Evolutionary conservation across 2,888 invertebrate genomes (phyloP).

Genomic region (Sinopyrophorus schimmeli): DNA sequence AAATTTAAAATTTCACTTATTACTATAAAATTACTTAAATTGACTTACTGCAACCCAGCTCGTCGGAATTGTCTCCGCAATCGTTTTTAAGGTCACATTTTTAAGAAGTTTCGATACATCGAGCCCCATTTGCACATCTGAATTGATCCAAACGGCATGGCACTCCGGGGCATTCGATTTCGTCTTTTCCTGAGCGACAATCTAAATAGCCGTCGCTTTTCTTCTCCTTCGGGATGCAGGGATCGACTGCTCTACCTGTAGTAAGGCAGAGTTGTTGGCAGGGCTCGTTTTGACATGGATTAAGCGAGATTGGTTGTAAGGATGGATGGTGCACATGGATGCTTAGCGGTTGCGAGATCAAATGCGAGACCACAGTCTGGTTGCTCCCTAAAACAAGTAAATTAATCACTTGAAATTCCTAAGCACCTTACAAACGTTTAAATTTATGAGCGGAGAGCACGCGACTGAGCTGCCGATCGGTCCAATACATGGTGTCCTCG

Average conservation of each 20-base stretch:
- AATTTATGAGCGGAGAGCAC: constrained; percentile 92
- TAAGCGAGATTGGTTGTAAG: too few relatives aligned
- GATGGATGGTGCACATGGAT: too few relatives aligned
- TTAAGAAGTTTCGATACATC: constrained; percentile 76
- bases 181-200: constrained; percentile 83
- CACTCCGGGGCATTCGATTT: constrained; percentile 71
- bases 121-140: constrained; percentile 77
- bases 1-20: background rate
- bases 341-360: too few relatives aligned
- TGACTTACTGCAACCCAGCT: constrained; percentile 82
- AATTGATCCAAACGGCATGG: constrained; percentile 84
- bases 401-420: too few relatives aligned
- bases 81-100: constrained; percentile 90
- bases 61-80: constrained; percentile 90
- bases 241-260: constrained; percentile 66
- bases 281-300: too few relatives aligned
- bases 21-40: too few relatives aligned
- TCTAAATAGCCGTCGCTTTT: constrained; percentile 89
- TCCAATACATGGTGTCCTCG: constrained; percentile 97
- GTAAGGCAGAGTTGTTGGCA: too few relatives aligned
- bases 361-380: too few relatives aligned
- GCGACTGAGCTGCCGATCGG: constrained; percentile 89
- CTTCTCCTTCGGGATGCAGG: constrained; percentile 86
- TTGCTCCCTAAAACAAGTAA: too few relatives aligned
- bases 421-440: too few relatives aligned